Base-by-base conservation (phyloP, 2,113 vertebrate genomes). In the Tetraodon nigroviridis region DNA sequence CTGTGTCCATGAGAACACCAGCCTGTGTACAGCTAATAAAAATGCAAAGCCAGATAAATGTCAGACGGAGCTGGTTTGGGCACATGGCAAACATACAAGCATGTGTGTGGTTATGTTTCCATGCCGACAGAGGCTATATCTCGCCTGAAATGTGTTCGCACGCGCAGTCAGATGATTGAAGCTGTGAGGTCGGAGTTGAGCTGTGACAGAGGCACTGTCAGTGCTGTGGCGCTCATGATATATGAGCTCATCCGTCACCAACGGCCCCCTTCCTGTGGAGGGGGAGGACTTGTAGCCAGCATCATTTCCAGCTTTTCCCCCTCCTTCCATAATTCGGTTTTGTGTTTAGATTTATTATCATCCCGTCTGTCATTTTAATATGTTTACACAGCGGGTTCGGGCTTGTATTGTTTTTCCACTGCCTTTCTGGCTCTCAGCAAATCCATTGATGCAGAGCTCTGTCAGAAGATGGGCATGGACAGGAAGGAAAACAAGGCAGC, bases 181-280 rank as follows among this genome's bases (percentile, higher is more conserved):
- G 76, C 73, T 15, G 63, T 57, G 64, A 49, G 79, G 79, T 78
- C 55, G 69, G 62, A 76, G 73, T 78, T 87, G 78, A 86, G 61
- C 67, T 65, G 72, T 24, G 58, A 77, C 85, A 82, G 67, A 75
- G 80, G 80, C 82, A 84, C 83, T 88, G 89, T 89, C 88, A 85
- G 61, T 65, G 57, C 58, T 57, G 68, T 72, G 79, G 67, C 70
- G 77, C 69, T 61, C 75, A 63, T 86, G 86, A 89, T 89, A 75
- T 80, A 88, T 76, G 83, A 74, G 78, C 72, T 86, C 84, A 85
- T 83, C 80, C 37, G 66, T 84, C 80, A 78, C 63, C 41, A 70
- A 32, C 37, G 61, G 59, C 41, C 63, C 22, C 52, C 37, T 65
- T 68, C 19, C 67, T 58, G 69, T 59, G 47, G 61, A 57, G 67